phyloP scores from a whole-genome alignment of 2,888 invertebrate species.

The Eumacrocentrus americanus region DNA sequence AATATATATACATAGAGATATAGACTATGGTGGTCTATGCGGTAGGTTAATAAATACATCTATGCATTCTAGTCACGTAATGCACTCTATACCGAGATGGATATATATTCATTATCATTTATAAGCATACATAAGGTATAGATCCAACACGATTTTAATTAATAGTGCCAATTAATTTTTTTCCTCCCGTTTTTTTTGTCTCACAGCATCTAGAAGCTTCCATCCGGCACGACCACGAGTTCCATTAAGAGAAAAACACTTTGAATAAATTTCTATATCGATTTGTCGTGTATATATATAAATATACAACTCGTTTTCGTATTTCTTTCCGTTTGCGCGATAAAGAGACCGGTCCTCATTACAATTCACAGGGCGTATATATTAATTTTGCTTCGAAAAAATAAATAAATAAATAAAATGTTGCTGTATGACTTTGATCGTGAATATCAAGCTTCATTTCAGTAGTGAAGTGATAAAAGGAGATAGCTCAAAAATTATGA shows the following conservation, averaged over 20 bases:
- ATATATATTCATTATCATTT: neutral
- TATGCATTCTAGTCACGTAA: neutral
- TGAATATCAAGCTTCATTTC: too few relatives aligned
- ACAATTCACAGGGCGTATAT: neutral
- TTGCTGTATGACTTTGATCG: too few relatives aligned
- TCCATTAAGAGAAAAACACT: neutral
- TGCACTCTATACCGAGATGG: neutral
- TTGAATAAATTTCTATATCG: neutral
- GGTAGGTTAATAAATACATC: constrained; percentile 18
- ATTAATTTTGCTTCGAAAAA: constrained; percentile 3
- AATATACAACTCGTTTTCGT: neutral
- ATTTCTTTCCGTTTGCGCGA: neutral
- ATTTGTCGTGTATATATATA: neutral
- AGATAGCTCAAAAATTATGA: too few relatives aligned
- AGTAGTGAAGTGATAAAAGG: too few relatives aligned
- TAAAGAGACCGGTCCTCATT: constrained; percentile 1
- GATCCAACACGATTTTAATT: neutral
- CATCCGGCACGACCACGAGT: too few relatives aligned
- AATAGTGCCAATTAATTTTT: too few relatives aligned
- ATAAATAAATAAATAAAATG: neutral
- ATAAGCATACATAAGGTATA: neutral
- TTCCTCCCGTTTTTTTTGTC: too few relatives aligned
- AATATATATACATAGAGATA: too few relatives aligned
- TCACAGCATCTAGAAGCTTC: too few relatives aligned
- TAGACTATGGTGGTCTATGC: constrained; percentile 6